phyloP scores from a whole-genome alignment of 1,140 invertebrate genomes.

The Sinonovacula constricta region DNA sequence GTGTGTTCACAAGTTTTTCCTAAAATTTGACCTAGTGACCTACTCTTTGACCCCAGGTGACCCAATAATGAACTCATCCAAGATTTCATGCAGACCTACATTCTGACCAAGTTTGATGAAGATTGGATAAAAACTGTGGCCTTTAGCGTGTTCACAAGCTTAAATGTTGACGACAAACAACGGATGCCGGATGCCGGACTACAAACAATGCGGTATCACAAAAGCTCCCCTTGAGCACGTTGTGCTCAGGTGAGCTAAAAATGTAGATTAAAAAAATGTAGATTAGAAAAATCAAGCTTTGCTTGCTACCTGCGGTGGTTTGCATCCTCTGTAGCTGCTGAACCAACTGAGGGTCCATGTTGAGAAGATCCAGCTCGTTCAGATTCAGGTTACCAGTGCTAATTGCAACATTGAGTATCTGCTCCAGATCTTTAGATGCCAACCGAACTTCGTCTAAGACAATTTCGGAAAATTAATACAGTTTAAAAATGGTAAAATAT shows the following conservation, averaged over 20 bases:
- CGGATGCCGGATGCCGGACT: neutral
- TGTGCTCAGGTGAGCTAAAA: neutral
- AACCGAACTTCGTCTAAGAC: slow-evolving; percentile 19
- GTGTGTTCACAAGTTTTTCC: no score
- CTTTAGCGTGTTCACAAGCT: no score
- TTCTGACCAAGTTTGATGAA: no score
- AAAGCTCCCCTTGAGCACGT: neutral
- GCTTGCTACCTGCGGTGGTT: neutral
- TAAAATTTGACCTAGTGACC: no score
- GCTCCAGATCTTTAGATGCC: slow-evolving; percentile 32
- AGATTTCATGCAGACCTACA: no score
- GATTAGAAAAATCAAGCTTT: neutral
- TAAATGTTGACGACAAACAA: no score
- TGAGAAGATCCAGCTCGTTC: slow-evolving; percentile 12
- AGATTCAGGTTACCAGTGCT: slow-evolving; percentile 29
- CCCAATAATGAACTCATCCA: no score
- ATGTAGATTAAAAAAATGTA: no score
- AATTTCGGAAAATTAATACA: neutral
- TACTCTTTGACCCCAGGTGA: no score
- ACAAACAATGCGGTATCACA: neutral
- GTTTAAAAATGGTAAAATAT: neutral
- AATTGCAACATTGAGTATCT: no score
- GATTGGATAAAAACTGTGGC: no score
- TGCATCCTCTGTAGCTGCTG: slow-evolving; percentile 21
- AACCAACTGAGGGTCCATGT: slow-evolving; percentile 18